Percentiles rank a stretch among this genome's conserved stretches.
Evolutionary conservation across 2,888 invertebrate species (phyloP).

Genomic region (Ophion costatus): DNA sequence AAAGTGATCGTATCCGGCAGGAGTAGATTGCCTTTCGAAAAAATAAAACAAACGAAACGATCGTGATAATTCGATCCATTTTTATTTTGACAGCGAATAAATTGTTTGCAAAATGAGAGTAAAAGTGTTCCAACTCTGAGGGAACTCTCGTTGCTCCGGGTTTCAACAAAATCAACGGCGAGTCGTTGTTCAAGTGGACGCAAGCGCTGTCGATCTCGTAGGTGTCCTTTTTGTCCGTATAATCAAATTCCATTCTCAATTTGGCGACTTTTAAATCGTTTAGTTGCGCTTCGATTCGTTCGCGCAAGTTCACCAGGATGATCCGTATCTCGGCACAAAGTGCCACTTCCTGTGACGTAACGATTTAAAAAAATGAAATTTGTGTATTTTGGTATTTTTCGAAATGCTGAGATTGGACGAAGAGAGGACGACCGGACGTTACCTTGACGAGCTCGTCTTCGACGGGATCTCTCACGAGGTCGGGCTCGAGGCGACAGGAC

Average conservation of each 20-base stretch:
- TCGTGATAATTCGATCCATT: not conserved
- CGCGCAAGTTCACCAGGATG: constrained; percentile 86
- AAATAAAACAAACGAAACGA: not conserved
- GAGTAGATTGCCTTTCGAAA: constrained; percentile 89
- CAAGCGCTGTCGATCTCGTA: constrained; percentile 90
- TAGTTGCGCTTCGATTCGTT: constrained; percentile 89
- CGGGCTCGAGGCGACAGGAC: constrained; percentile 88
- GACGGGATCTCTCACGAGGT: constrained; percentile 90
- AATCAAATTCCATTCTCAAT: constrained; percentile 93
- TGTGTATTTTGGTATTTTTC: constrained; percentile 10
- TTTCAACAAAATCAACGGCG: constrained; percentile 90
- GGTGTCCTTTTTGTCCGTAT: constrained; percentile 95
- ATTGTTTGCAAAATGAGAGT: not conserved
- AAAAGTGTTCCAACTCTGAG: constrained; percentile 86
- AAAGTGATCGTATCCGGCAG: constrained; percentile 94
- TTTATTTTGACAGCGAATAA: too few species aligned
- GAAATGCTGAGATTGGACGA: not conserved
- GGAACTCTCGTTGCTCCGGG: constrained; percentile 92
- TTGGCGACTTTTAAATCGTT: constrained; percentile 92
- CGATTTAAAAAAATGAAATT: constrained; percentile 41
- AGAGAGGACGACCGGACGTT: not conserved
- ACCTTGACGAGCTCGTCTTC: constrained; percentile 91
- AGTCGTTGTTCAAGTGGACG: constrained; percentile 88
- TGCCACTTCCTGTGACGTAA: constrained; percentile 85
- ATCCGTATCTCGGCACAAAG: constrained; percentile 89